These are phyloP conservation scores for Neosilurus mollespiculum DNA, from an alignment of 2,797 vertebrate genomes.

Conservation along the genomic window DNA sequence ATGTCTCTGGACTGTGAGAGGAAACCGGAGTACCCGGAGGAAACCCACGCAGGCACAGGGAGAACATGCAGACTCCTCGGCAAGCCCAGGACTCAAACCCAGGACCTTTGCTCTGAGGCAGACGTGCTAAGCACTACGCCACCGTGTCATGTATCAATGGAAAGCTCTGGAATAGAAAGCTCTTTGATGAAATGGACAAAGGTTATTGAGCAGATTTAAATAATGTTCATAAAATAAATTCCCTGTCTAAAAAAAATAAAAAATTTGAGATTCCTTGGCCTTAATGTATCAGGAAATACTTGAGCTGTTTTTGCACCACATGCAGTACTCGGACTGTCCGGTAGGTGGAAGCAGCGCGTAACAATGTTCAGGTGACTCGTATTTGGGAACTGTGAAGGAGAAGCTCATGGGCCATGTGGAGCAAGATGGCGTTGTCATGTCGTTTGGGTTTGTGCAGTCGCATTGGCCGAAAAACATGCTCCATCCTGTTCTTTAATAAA, in stretches of 20 bases:
- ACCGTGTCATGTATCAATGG: background rate
- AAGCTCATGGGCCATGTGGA: slow-evolving; percentile 45
- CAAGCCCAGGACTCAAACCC: no score
- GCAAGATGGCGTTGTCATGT: slow-evolving; percentile 70
- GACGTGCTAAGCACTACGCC: no score
- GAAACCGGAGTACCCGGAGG: no score
- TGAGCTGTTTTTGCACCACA: no score
- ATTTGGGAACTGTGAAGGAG: background rate
- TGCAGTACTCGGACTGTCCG: background rate
- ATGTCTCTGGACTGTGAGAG: no score
- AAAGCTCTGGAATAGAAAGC: background rate
- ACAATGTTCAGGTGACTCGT: background rate
- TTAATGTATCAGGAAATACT: no score
- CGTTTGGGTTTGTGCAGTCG: slow-evolving; percentile 51
- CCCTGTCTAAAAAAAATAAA: background rate
- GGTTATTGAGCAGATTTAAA: background rate
- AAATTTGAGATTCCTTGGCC: no score
- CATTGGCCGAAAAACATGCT: slow-evolving; percentile 51
- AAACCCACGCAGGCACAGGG: no score
- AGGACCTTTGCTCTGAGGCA: no score
- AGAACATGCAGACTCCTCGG: no score
- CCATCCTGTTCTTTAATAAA: slow-evolving; percentile 33
- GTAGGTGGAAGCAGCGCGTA: slow-evolving; percentile 7
- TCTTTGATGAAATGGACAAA: background rate
- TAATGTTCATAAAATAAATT: background rate